Evolutionary conservation across 2,113 vertebrate genomes (phyloP), one percentile per base, ranked within the genome.

Genomic region (Notothenia coriiceps): DNA sequence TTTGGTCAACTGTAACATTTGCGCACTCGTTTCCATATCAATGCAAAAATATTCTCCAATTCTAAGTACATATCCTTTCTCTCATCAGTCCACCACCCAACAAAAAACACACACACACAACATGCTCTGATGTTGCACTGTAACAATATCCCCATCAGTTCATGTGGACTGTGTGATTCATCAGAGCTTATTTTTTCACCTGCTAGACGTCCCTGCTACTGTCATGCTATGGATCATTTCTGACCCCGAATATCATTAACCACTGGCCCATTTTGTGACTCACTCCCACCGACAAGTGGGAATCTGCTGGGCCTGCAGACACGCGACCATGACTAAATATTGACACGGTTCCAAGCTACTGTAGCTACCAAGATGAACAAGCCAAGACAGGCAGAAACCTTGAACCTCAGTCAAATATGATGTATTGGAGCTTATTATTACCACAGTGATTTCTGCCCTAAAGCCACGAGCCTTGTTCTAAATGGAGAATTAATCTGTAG

Each of bases 321-420:
- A 92, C 91, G 68, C 88, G 82, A 83, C 90, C 72, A 44, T 89
- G 84, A 87, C 89, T 86, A 82, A 90, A 88, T 79, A 87, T 84
- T 72, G 85, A 22, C 12, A 52, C 56, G 55, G 65, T 79, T 86
- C 84, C 82, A 86, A 88, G 78, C 86, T 89, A 85, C 86, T 89
- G 89, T 88, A 90, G 90, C 86, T 73, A 59, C 79, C 52, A 47
- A 78, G 74, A 87, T 89, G 86, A 89, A 85, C 86, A 76, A 43
- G 61, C 67, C 61, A 69, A 84, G 86, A 70, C 88, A 74, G 68
- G 66, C 68, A 86, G 46, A 85, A 88, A 77, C 65, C 29, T 84
- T 79, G 77, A 90, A 86, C 40, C 83, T 55, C 61, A 77, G 76
- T 80, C 80, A 78, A 85, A 79, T 78, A 77, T 88, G 83, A 92